phyloP scores from a whole-genome alignment of 2,797 vertebrate species.

The Hydrophis major region DNA sequence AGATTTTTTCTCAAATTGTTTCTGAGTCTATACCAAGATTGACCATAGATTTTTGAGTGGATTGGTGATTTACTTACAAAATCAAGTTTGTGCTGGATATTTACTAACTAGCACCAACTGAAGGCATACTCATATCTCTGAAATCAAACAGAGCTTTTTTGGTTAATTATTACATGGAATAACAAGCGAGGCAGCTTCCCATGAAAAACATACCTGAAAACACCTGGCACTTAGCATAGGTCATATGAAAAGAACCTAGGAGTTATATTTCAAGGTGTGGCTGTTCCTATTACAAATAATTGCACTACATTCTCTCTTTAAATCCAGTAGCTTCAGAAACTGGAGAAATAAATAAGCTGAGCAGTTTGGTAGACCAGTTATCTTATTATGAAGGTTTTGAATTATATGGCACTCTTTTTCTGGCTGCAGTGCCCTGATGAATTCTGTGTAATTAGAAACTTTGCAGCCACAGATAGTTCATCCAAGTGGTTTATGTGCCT shows the following conservation, averaged over 20 bases:
- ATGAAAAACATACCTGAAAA: background rate
- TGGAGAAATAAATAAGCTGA: background rate
- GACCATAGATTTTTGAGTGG: background rate
- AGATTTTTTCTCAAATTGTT: background rate
- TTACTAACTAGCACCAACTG: background rate
- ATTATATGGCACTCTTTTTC: background rate
- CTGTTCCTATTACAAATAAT: background rate
- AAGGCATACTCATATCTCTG: background rate
- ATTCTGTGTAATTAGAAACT: background rate
- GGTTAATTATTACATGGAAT: background rate
- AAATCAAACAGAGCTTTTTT: background rate
- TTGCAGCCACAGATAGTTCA: background rate
- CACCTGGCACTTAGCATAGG: background rate
- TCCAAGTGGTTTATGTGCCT: background rate
- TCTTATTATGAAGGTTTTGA: background rate
- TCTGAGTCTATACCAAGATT: background rate
- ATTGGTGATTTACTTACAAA: background rate
- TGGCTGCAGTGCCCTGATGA: background rate
- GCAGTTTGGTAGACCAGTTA: background rate
- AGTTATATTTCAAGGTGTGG: conserved; percentile 13
- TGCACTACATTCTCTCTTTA: background rate
- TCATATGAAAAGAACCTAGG: background rate
- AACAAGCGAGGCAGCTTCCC: background rate
- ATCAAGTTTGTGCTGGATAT: background rate
- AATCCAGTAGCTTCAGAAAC: background rate